Conservation (phyloP, 2,113 vertebrate species). For the Erpornis zantholeuca region DNA sequence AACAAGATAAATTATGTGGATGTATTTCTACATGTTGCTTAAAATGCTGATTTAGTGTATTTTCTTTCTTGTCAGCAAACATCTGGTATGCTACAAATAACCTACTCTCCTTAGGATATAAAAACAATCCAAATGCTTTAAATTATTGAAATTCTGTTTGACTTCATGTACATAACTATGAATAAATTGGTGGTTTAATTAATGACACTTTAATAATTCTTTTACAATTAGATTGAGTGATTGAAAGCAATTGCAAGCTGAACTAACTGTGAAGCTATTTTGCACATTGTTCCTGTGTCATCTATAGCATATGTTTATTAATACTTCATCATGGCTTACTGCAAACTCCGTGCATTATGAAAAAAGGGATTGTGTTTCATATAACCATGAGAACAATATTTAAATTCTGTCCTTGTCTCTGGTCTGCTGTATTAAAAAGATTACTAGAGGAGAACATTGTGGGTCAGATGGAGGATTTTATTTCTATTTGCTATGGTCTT, state of each 20-base stretch:
- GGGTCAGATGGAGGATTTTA: neutral
- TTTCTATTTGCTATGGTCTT: neutral
- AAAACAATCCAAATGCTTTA: neutral
- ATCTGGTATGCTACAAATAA: conserved; percentile 6
- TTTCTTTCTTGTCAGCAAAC: neutral
- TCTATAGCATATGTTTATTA: neutral
- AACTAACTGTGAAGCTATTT: neutral
- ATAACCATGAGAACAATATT: neutral
- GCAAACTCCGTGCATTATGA: neutral
- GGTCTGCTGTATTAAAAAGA: neutral
- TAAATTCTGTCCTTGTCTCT: neutral
- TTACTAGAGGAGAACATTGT: neutral
- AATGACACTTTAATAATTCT: neutral
- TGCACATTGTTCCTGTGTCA: neutral
- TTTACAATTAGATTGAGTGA: neutral
- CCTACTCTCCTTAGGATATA: neutral
- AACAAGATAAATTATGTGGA: neutral
- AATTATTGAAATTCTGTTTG: neutral
- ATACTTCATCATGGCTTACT: neutral
- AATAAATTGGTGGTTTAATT: conserved; percentile 1
- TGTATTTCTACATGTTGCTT: neutral
- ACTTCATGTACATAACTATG: neutral
- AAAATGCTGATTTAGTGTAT: neutral
- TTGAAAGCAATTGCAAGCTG: neutral
- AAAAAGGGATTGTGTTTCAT: neutral